Conservation (phyloP, 1,140 invertebrate species). For the Lepidurus couesii region DNA sequence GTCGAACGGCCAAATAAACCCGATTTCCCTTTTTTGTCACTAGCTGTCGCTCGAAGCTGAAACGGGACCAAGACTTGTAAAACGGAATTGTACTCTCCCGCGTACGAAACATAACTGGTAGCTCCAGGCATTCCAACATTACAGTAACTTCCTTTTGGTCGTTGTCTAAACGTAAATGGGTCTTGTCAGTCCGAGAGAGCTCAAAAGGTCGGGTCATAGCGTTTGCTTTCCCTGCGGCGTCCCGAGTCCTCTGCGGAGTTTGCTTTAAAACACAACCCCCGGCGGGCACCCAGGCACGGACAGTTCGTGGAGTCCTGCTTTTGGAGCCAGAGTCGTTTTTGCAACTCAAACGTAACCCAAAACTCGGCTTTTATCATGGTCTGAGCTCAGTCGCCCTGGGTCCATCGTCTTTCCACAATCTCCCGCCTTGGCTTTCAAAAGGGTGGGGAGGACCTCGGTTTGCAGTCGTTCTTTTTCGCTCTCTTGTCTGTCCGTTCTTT, state of each 20-base stretch:
- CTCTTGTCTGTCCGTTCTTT: background rate
- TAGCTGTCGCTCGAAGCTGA: too few species aligned
- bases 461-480: background rate
- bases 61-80: too few species aligned
- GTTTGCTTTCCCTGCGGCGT: background rate
- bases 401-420: constrained; percentile 18
- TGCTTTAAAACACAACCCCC: background rate
- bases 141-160: too few species aligned
- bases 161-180: too few species aligned
- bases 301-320: background rate
- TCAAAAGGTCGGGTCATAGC: too few species aligned
- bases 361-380: constrained; percentile 18
- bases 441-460: background rate
- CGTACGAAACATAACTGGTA: too few species aligned
- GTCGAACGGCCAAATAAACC: too few species aligned
- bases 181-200: too few species aligned
- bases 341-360: constrained; percentile 21
- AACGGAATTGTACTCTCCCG: too few species aligned
- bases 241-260: background rate
- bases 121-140: too few species aligned
- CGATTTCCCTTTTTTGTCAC: too few species aligned
- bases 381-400: constrained; percentile 2
- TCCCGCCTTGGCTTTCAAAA: background rate
- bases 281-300: background rate
- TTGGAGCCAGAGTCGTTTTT: constrained; percentile 13